phyloP scores from a whole-genome alignment of 2,888 invertebrate species.

The Perithous albicinctus region DNA sequence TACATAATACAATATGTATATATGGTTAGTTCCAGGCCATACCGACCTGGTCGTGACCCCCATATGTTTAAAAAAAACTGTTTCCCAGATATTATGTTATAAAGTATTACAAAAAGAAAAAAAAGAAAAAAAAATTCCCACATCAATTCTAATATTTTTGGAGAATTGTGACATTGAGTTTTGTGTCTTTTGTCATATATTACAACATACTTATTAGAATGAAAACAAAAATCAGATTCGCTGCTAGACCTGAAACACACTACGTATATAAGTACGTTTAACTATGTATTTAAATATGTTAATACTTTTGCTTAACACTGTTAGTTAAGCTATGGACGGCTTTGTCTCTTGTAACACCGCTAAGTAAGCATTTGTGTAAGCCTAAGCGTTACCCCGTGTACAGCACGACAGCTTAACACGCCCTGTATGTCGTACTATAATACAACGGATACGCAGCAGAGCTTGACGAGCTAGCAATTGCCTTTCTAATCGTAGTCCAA shows the following conservation, averaged over 20 bases:
- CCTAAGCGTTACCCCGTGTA: conserved; percentile 28
- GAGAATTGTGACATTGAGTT: background rate
- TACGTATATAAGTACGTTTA: background rate
- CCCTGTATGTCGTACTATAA: conserved; percentile 28
- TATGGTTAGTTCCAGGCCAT: conserved; percentile 21
- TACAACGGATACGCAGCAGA: conserved; percentile 6
- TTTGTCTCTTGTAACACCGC: background rate
- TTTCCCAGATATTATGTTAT: background rate
- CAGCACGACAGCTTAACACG: conserved; percentile 28
- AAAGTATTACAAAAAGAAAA: background rate
- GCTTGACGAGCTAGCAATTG: conserved; percentile 16
- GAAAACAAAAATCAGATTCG: too few species aligned
- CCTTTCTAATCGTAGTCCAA: conserved; percentile 41
- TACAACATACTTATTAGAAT: too few species aligned
- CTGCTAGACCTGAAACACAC: background rate
- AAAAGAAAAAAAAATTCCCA: too few species aligned
- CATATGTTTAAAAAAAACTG: conserved; percentile 3
- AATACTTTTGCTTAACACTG: conserved; percentile 32
- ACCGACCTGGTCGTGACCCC: background rate
- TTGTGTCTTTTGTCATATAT: background rate
- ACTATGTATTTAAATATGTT: conserved; percentile 38
- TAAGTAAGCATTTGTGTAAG: conserved; percentile 28
- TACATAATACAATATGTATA: conserved; percentile 57
- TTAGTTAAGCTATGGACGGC: background rate
- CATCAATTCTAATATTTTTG: background rate